Evolutionary conservation across 2,797 vertebrate species (phyloP).

Genomic region (Iguana delicatissima): DNA sequence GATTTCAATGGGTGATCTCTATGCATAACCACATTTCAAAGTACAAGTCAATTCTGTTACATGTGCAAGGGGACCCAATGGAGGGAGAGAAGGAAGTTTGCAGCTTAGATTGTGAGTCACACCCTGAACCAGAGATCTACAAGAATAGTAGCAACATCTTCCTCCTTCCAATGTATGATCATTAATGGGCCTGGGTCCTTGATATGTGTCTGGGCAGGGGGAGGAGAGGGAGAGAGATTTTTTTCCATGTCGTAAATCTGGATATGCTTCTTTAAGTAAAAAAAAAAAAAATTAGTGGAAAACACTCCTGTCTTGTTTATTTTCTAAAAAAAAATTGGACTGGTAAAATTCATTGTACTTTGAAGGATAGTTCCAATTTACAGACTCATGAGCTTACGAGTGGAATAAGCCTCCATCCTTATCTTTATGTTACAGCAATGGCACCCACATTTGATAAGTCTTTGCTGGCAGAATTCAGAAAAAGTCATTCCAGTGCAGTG

Average conservation of each 20-base stretch:
- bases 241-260: conserved; percentile 58
- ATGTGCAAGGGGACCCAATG: conserved; percentile 12
- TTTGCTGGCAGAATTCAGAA: conserved; percentile 82
- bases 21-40: neutral
- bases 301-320: conserved; percentile 69
- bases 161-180: neutral
- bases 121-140: neutral
- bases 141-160: neutral
- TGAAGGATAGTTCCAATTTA: conserved; percentile 84
- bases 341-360: conserved; percentile 78
- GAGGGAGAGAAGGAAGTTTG: neutral
- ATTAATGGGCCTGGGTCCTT: neutral
- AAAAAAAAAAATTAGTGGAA: conserved; percentile 59
- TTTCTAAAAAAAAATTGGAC: conserved; percentile 73
- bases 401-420: conserved; percentile 82
- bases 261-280: conserved; percentile 69
- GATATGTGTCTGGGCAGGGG: too few species aligned
- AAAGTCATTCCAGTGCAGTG: conserved; percentile 82
- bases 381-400: conserved; percentile 78
- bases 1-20: neutral
- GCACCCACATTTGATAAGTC: conserved; percentile 82
- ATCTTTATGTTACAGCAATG: conserved; percentile 85
- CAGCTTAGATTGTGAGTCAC: neutral
- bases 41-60: conserved; percentile 32
- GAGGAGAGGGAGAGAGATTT: neutral